Conservation (phyloP, 2,797 vertebrate genomes). For the Hafferia zeledoni region DNA sequence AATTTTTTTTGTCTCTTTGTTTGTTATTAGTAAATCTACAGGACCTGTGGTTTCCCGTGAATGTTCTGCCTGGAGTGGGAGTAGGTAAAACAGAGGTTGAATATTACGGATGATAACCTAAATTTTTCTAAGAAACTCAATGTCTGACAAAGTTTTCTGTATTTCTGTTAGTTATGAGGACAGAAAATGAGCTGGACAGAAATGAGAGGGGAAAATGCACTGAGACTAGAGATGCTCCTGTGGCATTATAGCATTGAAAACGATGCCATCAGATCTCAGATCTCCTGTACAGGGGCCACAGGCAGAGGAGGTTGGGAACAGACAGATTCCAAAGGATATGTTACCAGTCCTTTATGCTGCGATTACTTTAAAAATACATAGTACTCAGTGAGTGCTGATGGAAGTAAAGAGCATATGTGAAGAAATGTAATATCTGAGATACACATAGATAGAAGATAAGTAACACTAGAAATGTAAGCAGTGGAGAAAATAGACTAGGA, state of each 20-base stretch:
- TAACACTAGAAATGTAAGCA: background rate
- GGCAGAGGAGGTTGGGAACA: background rate
- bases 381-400: background rate
- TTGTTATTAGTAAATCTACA: background rate
- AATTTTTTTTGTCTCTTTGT: background rate
- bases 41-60: background rate
- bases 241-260: background rate
- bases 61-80: background rate
- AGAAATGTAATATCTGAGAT: background rate
- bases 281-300: background rate
- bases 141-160: background rate
- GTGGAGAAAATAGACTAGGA: background rate
- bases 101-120: background rate
- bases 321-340: background rate
- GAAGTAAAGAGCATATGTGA: background rate
- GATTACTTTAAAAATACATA: background rate
- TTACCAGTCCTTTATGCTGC: background rate
- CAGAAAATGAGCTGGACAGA: background rate
- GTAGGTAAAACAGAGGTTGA: background rate
- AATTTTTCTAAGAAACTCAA: background rate
- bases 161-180: background rate
- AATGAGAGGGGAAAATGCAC: background rate
- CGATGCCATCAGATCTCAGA: background rate
- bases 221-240: background rate
- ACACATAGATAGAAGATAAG: background rate